phyloP scores from a whole-genome alignment of 2,797 vertebrate genomes.

The Bovichtus diacanthus region DNA sequence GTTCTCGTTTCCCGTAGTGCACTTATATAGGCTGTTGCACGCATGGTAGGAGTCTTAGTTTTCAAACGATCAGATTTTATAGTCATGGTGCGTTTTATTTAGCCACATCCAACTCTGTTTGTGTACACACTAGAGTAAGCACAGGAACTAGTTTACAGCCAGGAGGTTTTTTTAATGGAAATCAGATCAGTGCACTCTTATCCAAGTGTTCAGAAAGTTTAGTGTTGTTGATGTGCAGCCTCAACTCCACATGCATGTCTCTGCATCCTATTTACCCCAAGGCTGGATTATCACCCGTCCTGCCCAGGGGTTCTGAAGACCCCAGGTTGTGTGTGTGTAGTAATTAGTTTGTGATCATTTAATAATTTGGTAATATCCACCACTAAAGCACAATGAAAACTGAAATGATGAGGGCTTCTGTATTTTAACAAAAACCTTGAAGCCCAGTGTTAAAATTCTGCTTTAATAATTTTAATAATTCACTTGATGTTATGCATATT shows the following conservation, averaged over 20 bases:
- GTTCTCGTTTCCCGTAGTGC: background rate
- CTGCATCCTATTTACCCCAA: background rate
- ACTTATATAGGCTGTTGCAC: background rate
- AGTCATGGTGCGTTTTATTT: background rate
- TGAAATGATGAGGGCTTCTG: background rate
- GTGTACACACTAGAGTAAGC: background rate
- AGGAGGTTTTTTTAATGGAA: background rate
- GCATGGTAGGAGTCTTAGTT: background rate
- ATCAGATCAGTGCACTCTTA: background rate
- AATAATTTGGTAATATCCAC: background rate
- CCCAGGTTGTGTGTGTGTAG: background rate
- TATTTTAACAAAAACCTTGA: background rate
- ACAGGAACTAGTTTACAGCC: background rate
- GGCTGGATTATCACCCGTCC: background rate
- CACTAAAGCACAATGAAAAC: background rate
- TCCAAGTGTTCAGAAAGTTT: constrained; percentile 19
- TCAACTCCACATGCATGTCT: background rate
- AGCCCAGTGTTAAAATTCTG: background rate
- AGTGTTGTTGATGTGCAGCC: constrained; percentile 7
- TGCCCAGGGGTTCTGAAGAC: background rate
- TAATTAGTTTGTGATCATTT: background rate
- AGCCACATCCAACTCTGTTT: background rate
- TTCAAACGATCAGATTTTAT: background rate
- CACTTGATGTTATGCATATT: background rate
- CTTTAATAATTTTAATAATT: background rate